A percentile compares a stretch with the other conserved stretches of the same genome.
Conservation (phyloP, 2,888 invertebrate species). For the Balanococcus diminutus region DNA sequence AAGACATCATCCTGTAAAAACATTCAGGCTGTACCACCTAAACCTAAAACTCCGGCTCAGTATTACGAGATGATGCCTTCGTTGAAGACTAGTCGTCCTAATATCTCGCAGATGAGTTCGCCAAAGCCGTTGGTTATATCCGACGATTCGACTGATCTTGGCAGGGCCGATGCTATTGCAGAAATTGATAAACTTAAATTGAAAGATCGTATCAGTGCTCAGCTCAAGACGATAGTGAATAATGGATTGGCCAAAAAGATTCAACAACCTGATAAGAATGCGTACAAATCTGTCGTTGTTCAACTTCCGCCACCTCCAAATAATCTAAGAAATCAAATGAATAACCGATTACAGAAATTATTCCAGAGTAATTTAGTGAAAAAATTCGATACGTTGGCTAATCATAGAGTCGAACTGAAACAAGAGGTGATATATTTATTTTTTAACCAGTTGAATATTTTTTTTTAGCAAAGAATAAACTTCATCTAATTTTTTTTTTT, state of each 20-base stretch:
- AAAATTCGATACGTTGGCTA: not conserved
- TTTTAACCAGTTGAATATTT: too few relatives aligned
- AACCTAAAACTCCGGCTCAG: not conserved
- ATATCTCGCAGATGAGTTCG: not conserved
- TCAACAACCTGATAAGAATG: not conserved
- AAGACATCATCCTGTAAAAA: not conserved
- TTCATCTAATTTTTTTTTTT: too few relatives aligned
- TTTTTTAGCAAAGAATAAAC: not conserved
- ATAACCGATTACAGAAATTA: not conserved
- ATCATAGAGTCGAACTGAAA: not conserved
- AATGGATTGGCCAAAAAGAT: not conserved
- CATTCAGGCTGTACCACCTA: not conserved
- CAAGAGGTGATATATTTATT: not conserved
- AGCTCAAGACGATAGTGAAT: not conserved
- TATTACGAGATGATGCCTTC: not conserved
- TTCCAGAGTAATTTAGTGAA: constrained; percentile 15
- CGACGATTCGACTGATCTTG: not conserved
- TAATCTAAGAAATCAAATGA: not conserved
- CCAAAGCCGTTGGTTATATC: not conserved
- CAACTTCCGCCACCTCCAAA: not conserved
- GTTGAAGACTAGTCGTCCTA: not conserved
- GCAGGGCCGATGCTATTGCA: not conserved
- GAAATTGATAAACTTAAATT: not conserved
- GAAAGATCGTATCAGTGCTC: not conserved
- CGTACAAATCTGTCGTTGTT: not conserved